These are phyloP conservation scores for Ophion slaviceki DNA, from an alignment of 2,888 invertebrate species.

Conservation along the genomic window DNA sequence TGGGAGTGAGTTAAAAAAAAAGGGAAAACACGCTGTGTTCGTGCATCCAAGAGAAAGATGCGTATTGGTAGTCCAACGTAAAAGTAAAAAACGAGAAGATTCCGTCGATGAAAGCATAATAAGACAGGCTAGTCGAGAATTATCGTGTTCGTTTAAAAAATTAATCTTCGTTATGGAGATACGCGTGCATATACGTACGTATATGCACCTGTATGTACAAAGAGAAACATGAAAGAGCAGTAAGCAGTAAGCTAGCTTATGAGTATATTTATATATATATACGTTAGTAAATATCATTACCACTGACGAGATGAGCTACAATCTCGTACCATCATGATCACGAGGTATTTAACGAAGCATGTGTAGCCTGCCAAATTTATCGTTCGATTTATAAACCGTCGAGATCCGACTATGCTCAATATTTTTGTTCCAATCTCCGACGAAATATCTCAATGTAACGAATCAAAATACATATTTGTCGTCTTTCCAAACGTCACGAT, in stretches of 20 bases:
- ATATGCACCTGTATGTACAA: slow-evolving; percentile 14
- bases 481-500: not conserved
- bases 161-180: slow-evolving; percentile 52
- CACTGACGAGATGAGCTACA: slow-evolving; percentile 53
- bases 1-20: slow-evolving; percentile 46
- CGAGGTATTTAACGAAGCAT: slow-evolving; percentile 67
- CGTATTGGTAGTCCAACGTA: slow-evolving; percentile 46
- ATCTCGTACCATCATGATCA: slow-evolving; percentile 64
- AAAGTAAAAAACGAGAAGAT: slow-evolving; percentile 9
- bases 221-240: slow-evolving; percentile 33
- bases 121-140: slow-evolving; percentile 56
- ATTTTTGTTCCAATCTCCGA: slow-evolving; percentile 15
- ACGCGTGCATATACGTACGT: not conserved
- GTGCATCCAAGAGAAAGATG: slow-evolving; percentile 32
- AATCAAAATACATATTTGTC: not conserved
- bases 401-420: slow-evolving; percentile 63
- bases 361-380: slow-evolving; percentile 66
- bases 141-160: slow-evolving; percentile 48
- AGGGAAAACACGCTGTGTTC: slow-evolving; percentile 13
- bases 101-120: slow-evolving; percentile 50
- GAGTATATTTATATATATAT: slow-evolving; percentile 30
- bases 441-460: not conserved
- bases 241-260: slow-evolving; percentile 62
- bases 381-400: slow-evolving; percentile 56
- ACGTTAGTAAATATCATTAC: slow-evolving; percentile 59